phyloP scores from a whole-genome alignment of 2,797 vertebrate species.

The Hirundo rustica region DNA sequence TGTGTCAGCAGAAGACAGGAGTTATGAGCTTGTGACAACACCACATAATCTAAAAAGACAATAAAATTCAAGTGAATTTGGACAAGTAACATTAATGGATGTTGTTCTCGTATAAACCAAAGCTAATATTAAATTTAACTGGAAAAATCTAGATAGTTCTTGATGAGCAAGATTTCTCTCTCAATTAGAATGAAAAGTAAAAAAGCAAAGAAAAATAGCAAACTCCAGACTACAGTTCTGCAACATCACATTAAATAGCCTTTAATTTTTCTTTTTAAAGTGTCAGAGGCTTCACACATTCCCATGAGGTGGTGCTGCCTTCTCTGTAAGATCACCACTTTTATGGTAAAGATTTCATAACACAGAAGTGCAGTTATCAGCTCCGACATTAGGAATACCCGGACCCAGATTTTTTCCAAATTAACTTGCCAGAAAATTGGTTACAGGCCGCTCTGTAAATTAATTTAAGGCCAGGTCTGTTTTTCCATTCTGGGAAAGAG shows the following conservation, averaged over 20 bases:
- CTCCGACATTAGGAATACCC: background rate
- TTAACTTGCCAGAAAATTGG: background rate
- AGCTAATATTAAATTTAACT: background rate
- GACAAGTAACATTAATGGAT: background rate
- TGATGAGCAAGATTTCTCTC: background rate
- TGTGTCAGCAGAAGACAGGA: background rate
- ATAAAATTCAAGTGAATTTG: background rate
- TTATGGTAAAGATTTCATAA: background rate
- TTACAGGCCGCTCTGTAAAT: background rate
- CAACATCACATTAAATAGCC: background rate
- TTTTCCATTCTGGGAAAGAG: background rate
- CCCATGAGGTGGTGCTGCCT: background rate
- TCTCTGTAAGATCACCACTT: background rate
- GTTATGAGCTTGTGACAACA: background rate
- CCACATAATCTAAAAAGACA: background rate
- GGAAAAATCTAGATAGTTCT: background rate
- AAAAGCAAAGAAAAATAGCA: background rate
- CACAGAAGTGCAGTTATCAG: background rate
- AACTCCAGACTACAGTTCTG: background rate
- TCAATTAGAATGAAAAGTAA: background rate
- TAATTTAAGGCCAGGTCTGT: background rate
- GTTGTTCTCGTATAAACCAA: background rate
- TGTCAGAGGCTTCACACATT: background rate
- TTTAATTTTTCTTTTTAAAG: background rate
- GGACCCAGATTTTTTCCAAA: background rate